These are phyloP conservation scores for Poeciliopsis occidentalis DNA, from an alignment of 2,113 vertebrate genomes.

Conservation along the genomic window DNA sequence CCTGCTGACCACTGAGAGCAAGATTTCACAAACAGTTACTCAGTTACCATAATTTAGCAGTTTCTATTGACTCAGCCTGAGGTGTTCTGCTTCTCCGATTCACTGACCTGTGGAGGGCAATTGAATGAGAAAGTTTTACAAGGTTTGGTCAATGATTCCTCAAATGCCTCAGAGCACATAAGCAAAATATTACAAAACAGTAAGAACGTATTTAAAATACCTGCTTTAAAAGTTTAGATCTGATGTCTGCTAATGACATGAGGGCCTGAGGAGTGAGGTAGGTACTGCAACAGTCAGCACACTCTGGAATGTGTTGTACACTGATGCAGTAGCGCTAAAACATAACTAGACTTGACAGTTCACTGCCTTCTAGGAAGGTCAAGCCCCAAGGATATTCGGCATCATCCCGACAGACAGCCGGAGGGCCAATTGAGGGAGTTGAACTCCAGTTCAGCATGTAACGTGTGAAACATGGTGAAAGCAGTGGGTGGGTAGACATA, in stretches of 20 bases:
- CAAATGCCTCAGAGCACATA: slow-evolving; percentile 12
- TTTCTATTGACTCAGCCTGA: slow-evolving; percentile 25
- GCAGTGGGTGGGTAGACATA: slow-evolving; percentile 44
- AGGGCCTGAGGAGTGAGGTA: slow-evolving; percentile 51
- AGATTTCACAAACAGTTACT: slow-evolving; percentile 39
- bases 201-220: slow-evolving; percentile 23
- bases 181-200: slow-evolving; percentile 30
- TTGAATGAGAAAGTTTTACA: slow-evolving; percentile 20
- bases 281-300: slow-evolving; percentile 64
- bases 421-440: slow-evolving; percentile 63
- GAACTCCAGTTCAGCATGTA: slow-evolving; percentile 62
- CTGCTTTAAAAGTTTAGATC: slow-evolving; percentile 62
- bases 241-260: slow-evolving; percentile 61
- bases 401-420: slow-evolving; percentile 47
- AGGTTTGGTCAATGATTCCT: slow-evolving; percentile 50
- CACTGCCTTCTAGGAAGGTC: slow-evolving; percentile 71
- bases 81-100: slow-evolving; percentile 22
- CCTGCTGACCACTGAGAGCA: slow-evolving; percentile 19
- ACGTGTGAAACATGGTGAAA: slow-evolving; percentile 59
- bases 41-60: slow-evolving; percentile 13
- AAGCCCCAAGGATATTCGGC: slow-evolving; percentile 61
- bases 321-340: slow-evolving; percentile 61
- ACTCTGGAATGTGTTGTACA: slow-evolving; percentile 50
- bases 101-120: slow-evolving; percentile 36
- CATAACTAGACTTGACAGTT: slow-evolving; percentile 69